phyloP scores from a whole-genome alignment of 2,797 vertebrate species.

The Etheostoma perlongum region DNA sequence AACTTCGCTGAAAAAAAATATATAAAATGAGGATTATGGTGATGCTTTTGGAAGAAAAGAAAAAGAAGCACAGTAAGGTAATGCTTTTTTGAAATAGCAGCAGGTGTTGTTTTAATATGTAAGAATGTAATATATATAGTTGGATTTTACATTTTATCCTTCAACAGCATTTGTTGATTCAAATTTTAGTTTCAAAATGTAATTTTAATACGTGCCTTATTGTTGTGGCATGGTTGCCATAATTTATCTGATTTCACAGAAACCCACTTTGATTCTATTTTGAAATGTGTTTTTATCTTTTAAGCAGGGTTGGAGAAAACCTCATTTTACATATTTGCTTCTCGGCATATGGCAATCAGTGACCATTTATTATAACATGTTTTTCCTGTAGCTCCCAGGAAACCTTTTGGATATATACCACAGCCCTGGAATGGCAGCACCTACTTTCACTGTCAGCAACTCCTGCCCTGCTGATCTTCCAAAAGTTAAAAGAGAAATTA shows the following conservation, averaged over 20 bases:
- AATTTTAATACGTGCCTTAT: neutral
- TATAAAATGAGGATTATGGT: slow-evolving; percentile 79
- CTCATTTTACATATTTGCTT: neutral
- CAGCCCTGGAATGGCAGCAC: slow-evolving; percentile 85
- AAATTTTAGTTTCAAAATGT: neutral
- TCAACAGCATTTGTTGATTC: neutral
- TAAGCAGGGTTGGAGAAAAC: slow-evolving; percentile 12
- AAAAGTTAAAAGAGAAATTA: slow-evolving; percentile 90
- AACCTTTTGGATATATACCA: slow-evolving; percentile 91
- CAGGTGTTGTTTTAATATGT: neutral
- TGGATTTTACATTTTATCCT: neutral
- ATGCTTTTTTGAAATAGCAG: slow-evolving; percentile 30
- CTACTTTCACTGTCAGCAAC: slow-evolving; percentile 91
- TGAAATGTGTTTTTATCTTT: slow-evolving; percentile 12
- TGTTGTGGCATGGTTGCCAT: neutral
- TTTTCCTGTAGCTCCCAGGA: slow-evolving; percentile 86
- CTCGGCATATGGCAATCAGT: neutral
- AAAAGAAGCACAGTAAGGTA: slow-evolving; percentile 78
- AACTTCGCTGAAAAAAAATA: slow-evolving; percentile 36
- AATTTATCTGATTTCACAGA: neutral
- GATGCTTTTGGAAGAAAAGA: slow-evolving; percentile 78
- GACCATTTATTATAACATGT: neutral
- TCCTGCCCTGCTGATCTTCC: slow-evolving; percentile 94
- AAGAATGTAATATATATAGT: neutral
- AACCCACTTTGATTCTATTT: slow-evolving; percentile 9